Evolutionary conservation across 2,113 vertebrate species (phyloP), one percentile per base, ranked within the genome.

Genomic region (Phaethon lepturus): DNA sequence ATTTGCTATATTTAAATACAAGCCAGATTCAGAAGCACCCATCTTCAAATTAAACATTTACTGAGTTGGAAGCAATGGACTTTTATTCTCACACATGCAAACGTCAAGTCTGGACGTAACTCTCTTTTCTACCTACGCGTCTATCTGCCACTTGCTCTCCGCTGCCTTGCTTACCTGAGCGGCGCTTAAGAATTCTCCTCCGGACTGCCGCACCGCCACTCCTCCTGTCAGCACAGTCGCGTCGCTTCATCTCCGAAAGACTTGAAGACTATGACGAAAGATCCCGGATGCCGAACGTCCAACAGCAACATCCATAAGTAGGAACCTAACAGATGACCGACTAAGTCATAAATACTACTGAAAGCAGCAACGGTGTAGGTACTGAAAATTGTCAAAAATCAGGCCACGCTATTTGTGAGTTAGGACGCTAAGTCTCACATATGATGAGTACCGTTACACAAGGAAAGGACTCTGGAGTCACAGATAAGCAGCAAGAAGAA

Each of bases 31-130:
- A 85, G 86, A 97, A 97, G 40, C 40, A 50, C 15, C 35, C 23
- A 74, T 92, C 90, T 96, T 96, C 94, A 96, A 94, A 97, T 92
- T 68, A 97, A 98, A 97, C 95, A 93, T 96, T 97, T 95, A 97
- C 95, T 71, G 86, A 96, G 38, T 67, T 97, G 94, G 96, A 90
- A 97, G 80, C 40, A 92, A 93, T 47, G 64, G 67, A 62, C 75
- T 93, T 95, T 91, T 86, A 86, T 93, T 64, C 78, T 94, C 92
- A 72, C 88, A 86, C 83, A 85, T 23, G 53, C 66, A 67, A 88
- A 85, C 7, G 0, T 63, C 64, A 79, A 73, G 86, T 72, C 86
- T 45, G 59, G 92, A 92, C 24, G 84, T 77, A 86, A 38, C 75
- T 96, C 77, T 95, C 45, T 71, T 81, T 87, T 92, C 78, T 68